Conservation (phyloP, 30 jellyfish, hydroid and myxozoan species). For the Aurelia sp. region DNA sequence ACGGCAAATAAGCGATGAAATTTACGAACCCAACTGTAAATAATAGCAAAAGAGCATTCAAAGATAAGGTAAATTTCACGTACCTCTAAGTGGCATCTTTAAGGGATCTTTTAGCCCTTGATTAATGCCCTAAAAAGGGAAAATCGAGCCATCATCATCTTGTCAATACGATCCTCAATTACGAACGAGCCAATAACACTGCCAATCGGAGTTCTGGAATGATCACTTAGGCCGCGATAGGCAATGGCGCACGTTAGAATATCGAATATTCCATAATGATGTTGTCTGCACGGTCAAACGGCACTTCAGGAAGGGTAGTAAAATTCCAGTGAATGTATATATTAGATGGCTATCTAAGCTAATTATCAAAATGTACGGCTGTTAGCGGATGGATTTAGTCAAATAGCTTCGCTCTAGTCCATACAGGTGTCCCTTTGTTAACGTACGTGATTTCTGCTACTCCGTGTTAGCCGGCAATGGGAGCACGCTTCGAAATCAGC, state of each 20-base stretch:
- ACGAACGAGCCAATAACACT: neutral
- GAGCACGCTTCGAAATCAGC: constrained; percentile 51
- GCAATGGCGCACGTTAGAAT: neutral
- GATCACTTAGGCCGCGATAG: neutral
- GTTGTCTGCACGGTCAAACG: neutral
- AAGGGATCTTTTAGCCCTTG: constrained; percentile 51
- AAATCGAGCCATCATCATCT: neutral
- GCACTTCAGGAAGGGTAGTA: too few relatives aligned
- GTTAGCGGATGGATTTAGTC: neutral
- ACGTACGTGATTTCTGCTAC: constrained; percentile 24
- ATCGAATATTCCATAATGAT: neutral
- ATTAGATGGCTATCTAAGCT: neutral
- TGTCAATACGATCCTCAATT: too few relatives aligned
- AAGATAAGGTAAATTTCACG: neutral
- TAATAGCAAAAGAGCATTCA: too few relatives aligned
- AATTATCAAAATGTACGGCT: neutral
- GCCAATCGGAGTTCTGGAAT: neutral
- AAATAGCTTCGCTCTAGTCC: constrained; percentile 9
- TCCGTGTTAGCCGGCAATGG: constrained; percentile 17
- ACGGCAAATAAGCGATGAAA: too few relatives aligned
- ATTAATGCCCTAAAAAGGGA: constrained; percentile 59
- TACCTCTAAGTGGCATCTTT: constrained; percentile 78
- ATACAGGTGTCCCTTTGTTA: constrained; percentile 60
- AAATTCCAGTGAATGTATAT: too few relatives aligned
- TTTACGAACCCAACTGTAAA: too few relatives aligned